Evolutionary conservation across 2,113 vertebrate genomes (phyloP).

Genomic region (Theristicus caerulescens): DNA sequence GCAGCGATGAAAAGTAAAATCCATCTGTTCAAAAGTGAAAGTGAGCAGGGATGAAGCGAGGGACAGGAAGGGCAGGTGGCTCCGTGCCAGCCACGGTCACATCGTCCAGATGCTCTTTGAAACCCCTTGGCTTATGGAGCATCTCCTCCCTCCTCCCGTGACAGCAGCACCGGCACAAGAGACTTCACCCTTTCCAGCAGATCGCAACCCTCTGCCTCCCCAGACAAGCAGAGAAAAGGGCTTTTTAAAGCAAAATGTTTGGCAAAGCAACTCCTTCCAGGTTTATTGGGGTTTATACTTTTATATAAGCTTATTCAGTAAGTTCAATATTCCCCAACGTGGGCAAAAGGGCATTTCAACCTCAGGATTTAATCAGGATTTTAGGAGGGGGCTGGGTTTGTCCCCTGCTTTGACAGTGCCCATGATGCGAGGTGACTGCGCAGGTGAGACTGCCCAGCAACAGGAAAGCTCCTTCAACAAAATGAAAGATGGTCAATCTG

Average conservation of each 20-base stretch:
- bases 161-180: neutral
- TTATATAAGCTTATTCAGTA: neutral
- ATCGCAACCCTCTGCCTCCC: neutral
- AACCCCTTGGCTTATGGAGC: neutral
- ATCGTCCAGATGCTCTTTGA: neutral
- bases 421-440: accelerated
- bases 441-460: neutral
- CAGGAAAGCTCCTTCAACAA: neutral
- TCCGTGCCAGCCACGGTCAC: accelerated
- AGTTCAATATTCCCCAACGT: neutral
- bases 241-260: neutral
- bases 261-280: neutral
- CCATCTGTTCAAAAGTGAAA: neutral
- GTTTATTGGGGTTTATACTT: neutral
- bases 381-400: neutral
- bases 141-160: neutral
- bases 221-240: neutral
- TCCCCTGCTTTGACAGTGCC: neutral
- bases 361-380: neutral
- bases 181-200: neutral
- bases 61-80: neutral
- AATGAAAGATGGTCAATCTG: neutral
- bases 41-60: neutral
- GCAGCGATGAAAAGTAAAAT: neutral
- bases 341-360: neutral